A percentile compares a stretch with the other conserved stretches of the same genome.
phyloP scores from a whole-genome alignment of 2,797 vertebrate genomes.

The Clarias laeviceps region DNA sequence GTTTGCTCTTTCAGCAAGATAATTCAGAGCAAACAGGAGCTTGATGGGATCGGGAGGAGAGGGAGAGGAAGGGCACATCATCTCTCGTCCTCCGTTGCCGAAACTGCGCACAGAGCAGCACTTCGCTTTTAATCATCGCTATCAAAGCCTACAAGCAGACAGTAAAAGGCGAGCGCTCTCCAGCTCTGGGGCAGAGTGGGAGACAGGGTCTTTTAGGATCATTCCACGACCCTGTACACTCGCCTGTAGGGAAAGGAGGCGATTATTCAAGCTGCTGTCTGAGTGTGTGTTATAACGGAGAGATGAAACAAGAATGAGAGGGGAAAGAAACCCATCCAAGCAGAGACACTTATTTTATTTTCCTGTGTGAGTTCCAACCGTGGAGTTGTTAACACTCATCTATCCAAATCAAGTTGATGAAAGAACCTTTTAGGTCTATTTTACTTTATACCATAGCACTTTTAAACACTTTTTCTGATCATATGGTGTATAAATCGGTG shows the following conservation, averaged over 20 bases:
- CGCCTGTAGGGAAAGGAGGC: constrained; percentile 63
- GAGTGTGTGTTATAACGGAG: constrained; percentile 58
- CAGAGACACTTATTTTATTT: constrained; percentile 36
- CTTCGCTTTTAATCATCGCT: constrained; percentile 76
- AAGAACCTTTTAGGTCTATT: neutral
- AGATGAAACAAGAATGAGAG: constrained; percentile 30
- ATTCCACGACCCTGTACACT: constrained; percentile 55
- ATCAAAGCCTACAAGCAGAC: constrained; percentile 74
- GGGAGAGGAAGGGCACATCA: constrained; percentile 40
- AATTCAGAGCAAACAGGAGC: constrained; percentile 48
- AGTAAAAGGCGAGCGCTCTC: constrained; percentile 65
- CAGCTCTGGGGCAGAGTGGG: constrained; percentile 63
- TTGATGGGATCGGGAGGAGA: constrained; percentile 36
- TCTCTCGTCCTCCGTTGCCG: constrained; percentile 56
- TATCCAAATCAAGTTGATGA: constrained; percentile 18
- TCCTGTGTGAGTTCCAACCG: constrained; percentile 20
- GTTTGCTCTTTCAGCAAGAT: constrained; percentile 64
- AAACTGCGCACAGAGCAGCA: constrained; percentile 65
- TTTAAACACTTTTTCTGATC: neutral
- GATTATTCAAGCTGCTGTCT: constrained; percentile 73
- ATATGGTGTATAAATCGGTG: neutral
- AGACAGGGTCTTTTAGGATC: constrained; percentile 64
- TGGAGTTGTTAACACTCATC: constrained; percentile 33
- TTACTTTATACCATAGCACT: neutral
- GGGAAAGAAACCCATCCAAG: constrained; percentile 22